Conservation (phyloP, 2,888 invertebrate species). For the Lordiphosa andalusiaca region DNA sequence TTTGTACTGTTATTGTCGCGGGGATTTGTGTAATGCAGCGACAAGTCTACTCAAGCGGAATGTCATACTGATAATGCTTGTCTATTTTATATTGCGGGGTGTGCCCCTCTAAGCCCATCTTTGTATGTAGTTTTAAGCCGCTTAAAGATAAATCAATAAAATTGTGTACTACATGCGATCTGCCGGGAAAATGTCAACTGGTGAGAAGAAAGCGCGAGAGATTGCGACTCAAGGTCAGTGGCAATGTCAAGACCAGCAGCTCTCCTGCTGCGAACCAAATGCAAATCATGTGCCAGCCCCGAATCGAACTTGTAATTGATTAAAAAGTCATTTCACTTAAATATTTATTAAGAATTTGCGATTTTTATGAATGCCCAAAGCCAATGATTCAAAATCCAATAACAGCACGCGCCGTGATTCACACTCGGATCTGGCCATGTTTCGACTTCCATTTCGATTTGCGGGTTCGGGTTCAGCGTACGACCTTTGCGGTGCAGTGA, state of each 20-base stretch:
- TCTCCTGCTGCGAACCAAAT: slow-evolving; percentile 36
- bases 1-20: slow-evolving; percentile 36
- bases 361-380: slow-evolving; percentile 47
- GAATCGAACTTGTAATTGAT: slow-evolving; percentile 56
- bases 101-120: too few relatives aligned
- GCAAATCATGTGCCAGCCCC: slow-evolving; percentile 18
- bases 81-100: too few relatives aligned
- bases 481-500: slow-evolving; percentile 68
- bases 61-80: too few relatives aligned
- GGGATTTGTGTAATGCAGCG: slow-evolving; percentile 42
- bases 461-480: slow-evolving; percentile 60
- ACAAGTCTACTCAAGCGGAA: not conserved
- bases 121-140: too few relatives aligned
- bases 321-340: slow-evolving; percentile 56
- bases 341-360: slow-evolving; percentile 60
- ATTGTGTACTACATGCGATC: slow-evolving; percentile 12
- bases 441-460: slow-evolving; percentile 12
- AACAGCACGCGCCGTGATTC: slow-evolving; percentile 66
- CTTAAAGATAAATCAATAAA: too few relatives aligned
- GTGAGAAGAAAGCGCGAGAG: slow-evolving; percentile 33
- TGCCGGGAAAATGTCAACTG: slow-evolving; percentile 12
- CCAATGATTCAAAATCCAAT: slow-evolving; percentile 41
- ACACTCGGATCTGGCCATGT: slow-evolving; percentile 32
- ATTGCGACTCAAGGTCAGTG: slow-evolving; percentile 41
- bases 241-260: slow-evolving; percentile 11